Conservation (phyloP, 2,888 invertebrate species). For the Noctua comes region DNA sequence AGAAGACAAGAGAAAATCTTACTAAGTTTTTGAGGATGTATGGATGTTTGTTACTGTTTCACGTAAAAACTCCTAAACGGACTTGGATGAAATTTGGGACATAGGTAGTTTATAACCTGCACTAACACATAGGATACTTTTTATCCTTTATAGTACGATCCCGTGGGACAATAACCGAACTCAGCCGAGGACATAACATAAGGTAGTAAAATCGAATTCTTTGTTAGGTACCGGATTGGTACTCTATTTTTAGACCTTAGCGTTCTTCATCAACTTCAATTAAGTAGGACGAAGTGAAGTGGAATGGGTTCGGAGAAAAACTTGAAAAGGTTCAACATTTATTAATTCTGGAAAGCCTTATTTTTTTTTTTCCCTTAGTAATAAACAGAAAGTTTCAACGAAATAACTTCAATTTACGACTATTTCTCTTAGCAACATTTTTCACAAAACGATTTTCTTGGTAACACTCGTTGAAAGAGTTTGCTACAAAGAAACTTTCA, state of each 20-base stretch:
- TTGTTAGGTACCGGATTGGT: background rate
- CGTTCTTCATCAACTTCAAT: background rate
- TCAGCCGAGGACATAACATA: too few species aligned
- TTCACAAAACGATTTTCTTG: background rate
- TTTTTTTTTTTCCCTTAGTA: background rate
- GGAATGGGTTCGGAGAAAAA: background rate
- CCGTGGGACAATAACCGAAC: too few species aligned
- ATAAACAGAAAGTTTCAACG: background rate
- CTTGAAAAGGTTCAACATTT: background rate
- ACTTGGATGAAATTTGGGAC: too few species aligned
- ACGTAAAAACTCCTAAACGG: too few species aligned
- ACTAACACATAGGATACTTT: too few species aligned
- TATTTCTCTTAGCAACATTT: slow-evolving; percentile 3
- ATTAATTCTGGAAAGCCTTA: background rate
- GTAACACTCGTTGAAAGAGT: background rate
- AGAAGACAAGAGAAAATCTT: too few species aligned
- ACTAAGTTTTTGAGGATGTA: too few species aligned
- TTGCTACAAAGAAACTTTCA: background rate
- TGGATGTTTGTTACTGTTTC: too few species aligned
- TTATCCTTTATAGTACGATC: too few species aligned
- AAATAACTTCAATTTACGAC: background rate
- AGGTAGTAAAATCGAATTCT: background rate
- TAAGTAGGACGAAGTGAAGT: background rate
- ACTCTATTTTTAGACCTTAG: background rate
- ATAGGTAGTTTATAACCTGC: too few species aligned